Conservation (phyloP, 2,113 vertebrate species). For the Coptodon bakossiorum region DNA sequence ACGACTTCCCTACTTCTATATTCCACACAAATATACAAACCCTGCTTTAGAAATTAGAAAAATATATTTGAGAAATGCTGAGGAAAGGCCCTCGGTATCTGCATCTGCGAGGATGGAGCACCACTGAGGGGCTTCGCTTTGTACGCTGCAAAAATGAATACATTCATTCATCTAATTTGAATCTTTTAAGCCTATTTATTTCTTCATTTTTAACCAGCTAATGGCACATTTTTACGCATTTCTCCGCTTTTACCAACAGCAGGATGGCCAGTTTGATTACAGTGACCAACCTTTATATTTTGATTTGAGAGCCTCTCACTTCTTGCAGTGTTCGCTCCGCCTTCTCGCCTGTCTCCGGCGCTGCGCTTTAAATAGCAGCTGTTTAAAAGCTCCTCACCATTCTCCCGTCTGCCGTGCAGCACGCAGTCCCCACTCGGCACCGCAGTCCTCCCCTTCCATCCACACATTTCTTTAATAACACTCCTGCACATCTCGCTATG, state of each 20-base stretch:
- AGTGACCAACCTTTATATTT: background rate
- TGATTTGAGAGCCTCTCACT: background rate
- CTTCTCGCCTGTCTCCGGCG: conserved; percentile 46
- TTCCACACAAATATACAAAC: background rate
- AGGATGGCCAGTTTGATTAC: background rate
- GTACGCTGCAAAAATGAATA: background rate
- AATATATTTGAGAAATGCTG: background rate
- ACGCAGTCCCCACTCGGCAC: background rate
- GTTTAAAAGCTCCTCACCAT: conserved; percentile 58
- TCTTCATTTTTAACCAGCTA: background rate
- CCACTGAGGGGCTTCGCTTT: conserved; percentile 5
- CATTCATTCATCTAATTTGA: rapidly evolving
- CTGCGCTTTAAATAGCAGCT: conserved; percentile 80
- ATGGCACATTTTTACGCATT: background rate
- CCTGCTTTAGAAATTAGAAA: background rate
- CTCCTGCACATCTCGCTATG: conserved; percentile 47
- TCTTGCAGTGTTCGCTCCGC: conserved; percentile 52
- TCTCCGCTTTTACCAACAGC: background rate
- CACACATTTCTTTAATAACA: background rate
- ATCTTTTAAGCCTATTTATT: background rate
- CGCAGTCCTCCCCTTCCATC: conserved; percentile 35
- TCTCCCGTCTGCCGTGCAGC: conserved; percentile 30
- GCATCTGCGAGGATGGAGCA: background rate
- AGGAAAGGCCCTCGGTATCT: background rate
- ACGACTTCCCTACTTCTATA: background rate